Evolutionary conservation across 2,113 vertebrate species (phyloP), one percentile per base, ranked within the genome.

Genomic region (Motacilla alba): DNA sequence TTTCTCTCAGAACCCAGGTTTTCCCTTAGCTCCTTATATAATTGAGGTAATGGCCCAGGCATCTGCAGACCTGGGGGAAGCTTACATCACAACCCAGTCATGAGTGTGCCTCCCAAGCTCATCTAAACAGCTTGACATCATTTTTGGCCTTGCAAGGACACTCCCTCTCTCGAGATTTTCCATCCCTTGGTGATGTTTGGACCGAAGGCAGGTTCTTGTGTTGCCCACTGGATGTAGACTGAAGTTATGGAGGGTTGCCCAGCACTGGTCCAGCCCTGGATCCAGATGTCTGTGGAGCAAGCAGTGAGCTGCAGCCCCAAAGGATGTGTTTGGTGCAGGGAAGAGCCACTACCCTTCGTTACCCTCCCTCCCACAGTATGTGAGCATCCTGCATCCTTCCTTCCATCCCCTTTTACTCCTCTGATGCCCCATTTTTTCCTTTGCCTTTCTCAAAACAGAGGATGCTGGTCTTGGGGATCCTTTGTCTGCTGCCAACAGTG

Each of bases 201-300:
- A 46, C 9, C 1, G 0, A 68, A 33, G 33, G 28, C 47, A 83
- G 22, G 6, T 68, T 76, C 24, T 53, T 4, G 0, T 0, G 0
- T 33, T 70, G 52, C 16, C 24, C 7, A 7, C 46, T 47, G 35
- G 14, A 20, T 69, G n/a, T 1, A 1, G 39, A 59, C 8, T n/a
- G 44, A 18, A 28, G 9, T 28, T 41, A 6, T 2, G 11, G 49
- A 47, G 35, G 6, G 11, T 2, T 66, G n/a, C 62, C 14, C 9
- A 8, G 66, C 27, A 2, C 9, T 23, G 30, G 4, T 70, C 27
- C 66, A 78, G 60, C 15, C 23, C 35, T 26, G 27, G 80, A 11
- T 4, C 33, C 8, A 39, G 15, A 18, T 7, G 19, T 13, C 11
- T 70, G 41, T 4, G 8, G 46, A 37, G 39, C 35, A 43, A 79